Percentiles rank a stretch among this genome's conserved stretches.
Evolutionary conservation across 2,888 invertebrate genomes (phyloP).

Genomic region (Drosophila hamatofila): DNA sequence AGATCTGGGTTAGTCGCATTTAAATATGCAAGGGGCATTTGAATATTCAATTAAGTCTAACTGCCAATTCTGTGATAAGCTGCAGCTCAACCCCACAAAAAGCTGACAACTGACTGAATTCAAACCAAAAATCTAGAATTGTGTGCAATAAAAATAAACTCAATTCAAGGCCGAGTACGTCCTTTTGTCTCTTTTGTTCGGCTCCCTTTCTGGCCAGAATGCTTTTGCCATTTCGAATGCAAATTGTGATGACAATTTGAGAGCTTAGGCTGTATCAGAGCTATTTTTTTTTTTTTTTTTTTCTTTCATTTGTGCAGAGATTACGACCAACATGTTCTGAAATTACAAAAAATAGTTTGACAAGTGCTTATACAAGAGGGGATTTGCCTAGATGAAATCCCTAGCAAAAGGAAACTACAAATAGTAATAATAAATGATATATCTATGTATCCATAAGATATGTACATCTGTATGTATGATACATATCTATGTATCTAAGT

Average conservation of each 20-base stretch:
- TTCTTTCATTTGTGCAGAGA: background rate
- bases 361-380: background rate
- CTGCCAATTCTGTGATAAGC: conserved; percentile 72
- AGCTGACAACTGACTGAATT: conserved; percentile 14
- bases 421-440: background rate
- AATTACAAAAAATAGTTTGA: conserved; percentile 3
- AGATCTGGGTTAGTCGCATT: conserved; percentile 8
- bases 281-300: background rate
- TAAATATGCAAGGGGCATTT: conserved; percentile 51
- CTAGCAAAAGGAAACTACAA: background rate
- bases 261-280: conserved; percentile 1
- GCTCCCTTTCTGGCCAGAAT: conserved; percentile 2
- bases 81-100: conserved; percentile 14
- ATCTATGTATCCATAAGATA: background rate
- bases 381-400: background rate
- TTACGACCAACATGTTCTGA: conserved; percentile 3
- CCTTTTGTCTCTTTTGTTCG: conserved; percentile 4
- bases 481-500: background rate
- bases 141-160: conserved; percentile 44
- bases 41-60: conserved; percentile 77
- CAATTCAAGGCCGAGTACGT: conserved; percentile 18
- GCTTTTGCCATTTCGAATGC: conserved; percentile 4
- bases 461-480: background rate
- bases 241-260: conserved; percentile 2
- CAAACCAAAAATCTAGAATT: conserved; percentile 24